These are phyloP conservation scores for Anser cygnoides DNA, from an alignment of 2,113 vertebrate species.

Conservation along the genomic window DNA sequence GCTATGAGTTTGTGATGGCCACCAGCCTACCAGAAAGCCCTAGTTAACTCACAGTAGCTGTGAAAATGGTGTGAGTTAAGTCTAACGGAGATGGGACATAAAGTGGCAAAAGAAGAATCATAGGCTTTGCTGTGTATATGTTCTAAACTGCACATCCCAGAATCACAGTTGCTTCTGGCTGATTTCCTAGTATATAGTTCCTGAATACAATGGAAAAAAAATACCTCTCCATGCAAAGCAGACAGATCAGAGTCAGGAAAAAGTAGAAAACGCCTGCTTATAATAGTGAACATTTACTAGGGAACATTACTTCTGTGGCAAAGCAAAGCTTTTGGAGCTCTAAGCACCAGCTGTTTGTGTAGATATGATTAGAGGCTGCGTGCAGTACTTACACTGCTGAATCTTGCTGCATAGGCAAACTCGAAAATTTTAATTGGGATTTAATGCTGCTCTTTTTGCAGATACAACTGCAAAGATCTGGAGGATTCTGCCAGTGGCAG, in stretches of 20 bases:
- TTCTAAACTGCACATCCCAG: background rate
- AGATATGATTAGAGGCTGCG: background rate
- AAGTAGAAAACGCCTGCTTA: background rate
- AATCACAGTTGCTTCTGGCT: background rate
- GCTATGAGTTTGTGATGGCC: background rate
- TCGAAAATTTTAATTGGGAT: slow-evolving; percentile 11
- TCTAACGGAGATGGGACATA: background rate
- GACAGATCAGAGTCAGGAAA: background rate
- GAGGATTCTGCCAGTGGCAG: slow-evolving; percentile 17
- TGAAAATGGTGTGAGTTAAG: background rate
- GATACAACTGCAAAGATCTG: background rate
- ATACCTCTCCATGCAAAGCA: background rate
- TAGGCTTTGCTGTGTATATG: background rate
- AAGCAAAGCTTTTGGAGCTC: background rate
- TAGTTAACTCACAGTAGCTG: background rate
- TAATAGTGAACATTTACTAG: background rate
- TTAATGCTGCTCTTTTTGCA: slow-evolving; percentile 20
- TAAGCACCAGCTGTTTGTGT: slow-evolving; percentile 1
- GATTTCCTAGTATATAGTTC: background rate
- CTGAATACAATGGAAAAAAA: background rate
- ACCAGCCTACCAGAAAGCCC: background rate
- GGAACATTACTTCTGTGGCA: background rate
- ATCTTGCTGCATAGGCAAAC: slow-evolving; percentile 21
- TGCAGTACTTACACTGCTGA: background rate
- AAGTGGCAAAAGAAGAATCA: background rate